Percentiles rank a stretch among this genome's conserved stretches.
Evolutionary conservation across 37 sponge, comb jelly and placozoan genomes (phyloP).

Genomic region (Haliclona indistincta): DNA sequence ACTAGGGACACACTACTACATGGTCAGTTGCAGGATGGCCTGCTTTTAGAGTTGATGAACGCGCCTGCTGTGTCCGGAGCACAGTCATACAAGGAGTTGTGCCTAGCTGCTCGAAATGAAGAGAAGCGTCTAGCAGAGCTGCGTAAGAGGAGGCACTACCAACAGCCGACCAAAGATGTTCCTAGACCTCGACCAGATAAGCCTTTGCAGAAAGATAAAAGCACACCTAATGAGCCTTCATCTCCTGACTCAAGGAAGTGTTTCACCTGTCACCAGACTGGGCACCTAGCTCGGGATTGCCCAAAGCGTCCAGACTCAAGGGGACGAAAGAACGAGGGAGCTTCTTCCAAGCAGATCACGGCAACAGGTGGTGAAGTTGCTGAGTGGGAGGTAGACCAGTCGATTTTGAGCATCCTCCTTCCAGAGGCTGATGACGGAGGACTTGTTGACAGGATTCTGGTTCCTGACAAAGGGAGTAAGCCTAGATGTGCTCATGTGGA

Average conservation of each 20-base stretch:
- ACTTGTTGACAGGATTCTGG: neutral
- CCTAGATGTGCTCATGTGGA: neutral
- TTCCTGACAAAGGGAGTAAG: neutral
- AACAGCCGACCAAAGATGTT: neutral
- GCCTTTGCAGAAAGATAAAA: neutral
- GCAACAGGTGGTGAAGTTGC: neutral
- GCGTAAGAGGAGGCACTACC: slow-evolving; percentile 23
- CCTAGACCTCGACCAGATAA: neutral
- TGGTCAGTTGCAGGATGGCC: slow-evolving; percentile 41
- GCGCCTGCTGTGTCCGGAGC: slow-evolving; percentile 43
- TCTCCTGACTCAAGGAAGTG: slow-evolving; percentile 8
- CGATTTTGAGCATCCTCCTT: neutral
- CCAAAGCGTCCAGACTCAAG: too few relatives aligned
- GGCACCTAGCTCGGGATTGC: slow-evolving; percentile 33
- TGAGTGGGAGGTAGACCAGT: neutral
- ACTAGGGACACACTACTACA: slow-evolving; percentile 32
- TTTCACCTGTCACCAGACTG: slow-evolving; percentile 32
- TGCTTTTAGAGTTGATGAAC: slow-evolving; percentile 7
- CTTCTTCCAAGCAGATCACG: neutral
- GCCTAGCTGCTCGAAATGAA: slow-evolving; percentile 43
- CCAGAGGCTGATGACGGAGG: neutral
- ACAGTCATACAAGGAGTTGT: slow-evolving; percentile 22
- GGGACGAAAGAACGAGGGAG: too few relatives aligned
- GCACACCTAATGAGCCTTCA: neutral
- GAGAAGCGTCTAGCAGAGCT: slow-evolving; percentile 30